Base-by-base conservation (phyloP, 2,113 vertebrate genomes). In the Phycodurus eques region DNA sequence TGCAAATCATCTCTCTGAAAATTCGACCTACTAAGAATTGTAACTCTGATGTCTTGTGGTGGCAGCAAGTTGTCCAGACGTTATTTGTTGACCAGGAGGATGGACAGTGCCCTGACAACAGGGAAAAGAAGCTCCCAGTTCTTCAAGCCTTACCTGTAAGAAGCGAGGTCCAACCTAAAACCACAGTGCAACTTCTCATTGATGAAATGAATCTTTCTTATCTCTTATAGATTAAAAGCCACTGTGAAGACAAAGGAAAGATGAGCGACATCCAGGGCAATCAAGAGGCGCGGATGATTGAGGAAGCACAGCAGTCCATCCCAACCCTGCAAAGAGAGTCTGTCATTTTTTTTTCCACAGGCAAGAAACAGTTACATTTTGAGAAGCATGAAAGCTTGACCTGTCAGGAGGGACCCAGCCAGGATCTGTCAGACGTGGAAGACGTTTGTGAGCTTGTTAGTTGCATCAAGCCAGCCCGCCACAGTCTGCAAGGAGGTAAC, bases 261-360 rank as follows among this genome's bases (percentile, higher is more conserved):
- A 56, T 11, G 0, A 72, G 20, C 14, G 1, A 22, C 15, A 22
- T 14, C 3, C 2, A 35, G 0, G 74, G 70, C 0, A 60, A 73
- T 5, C 62, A 73, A 0, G 59, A 72, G 17, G 51, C 67, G 15
- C 20, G 67, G 33, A 27, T 75, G 17, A 22, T 70, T 46, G 43
- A 70, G 72, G 59, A 69, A 61, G 2, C 17, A 33, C 86, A 82
- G 66, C 88, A 87, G 0, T 90, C 90, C 57, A 14, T 90, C 42
- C 90, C 89, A 61, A 84, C 81, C 4, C 75, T 68, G 2, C 87
- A 89, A 7, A 84, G 93, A 73, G 86, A 91, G 67, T 94, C 93
- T 0, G 92, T 94, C 60, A 94, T 94, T 53, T 88, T 93, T 71
- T 92, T 93, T 74, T 92, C 92, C 8, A 87, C 89, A 0, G 87